Conservation (phyloP, 1,140 invertebrate genomes). For the Aphidius ervi region DNA sequence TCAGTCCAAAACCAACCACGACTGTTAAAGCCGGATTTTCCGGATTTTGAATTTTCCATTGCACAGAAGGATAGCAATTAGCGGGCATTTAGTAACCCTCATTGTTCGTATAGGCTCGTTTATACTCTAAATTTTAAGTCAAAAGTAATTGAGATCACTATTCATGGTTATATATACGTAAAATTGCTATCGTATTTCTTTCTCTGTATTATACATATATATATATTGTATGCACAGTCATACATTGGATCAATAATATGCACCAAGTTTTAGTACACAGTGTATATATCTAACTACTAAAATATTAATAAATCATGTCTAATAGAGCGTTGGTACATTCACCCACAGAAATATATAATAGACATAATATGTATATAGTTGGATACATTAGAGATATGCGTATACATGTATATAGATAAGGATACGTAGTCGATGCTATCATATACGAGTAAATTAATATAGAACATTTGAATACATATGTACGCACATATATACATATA, state of each 20-base stretch:
- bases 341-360: slow-evolving; percentile 23
- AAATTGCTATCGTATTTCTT: slow-evolving; percentile 15
- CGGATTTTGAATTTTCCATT: slow-evolving; percentile 12
- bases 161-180: slow-evolving; percentile 20
- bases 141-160: slow-evolving; percentile 19
- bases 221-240: too few species aligned
- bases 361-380: slow-evolving; percentile 1
- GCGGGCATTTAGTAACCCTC: slow-evolving; percentile 12
- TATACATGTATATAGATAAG: slow-evolving; percentile 9
- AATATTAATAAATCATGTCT: slow-evolving; percentile 32
- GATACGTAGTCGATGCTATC: slow-evolving; percentile 1
- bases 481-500: slow-evolving; percentile 12
- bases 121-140: slow-evolving; percentile 4
- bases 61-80: slow-evolving; percentile 14
- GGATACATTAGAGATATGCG: not conserved
- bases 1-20: not conserved
- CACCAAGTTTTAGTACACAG: slow-evolving; percentile 1
- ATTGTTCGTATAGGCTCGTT: slow-evolving; percentile 9
- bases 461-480: slow-evolving; percentile 7
- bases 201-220: not conserved
- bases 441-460: not conserved
- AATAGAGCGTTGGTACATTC: slow-evolving; percentile 17
- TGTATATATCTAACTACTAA: slow-evolving; percentile 20
- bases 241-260: not conserved
- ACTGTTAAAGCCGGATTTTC: slow-evolving; percentile 16